Percentiles rank a stretch among this genome's conserved stretches.
phyloP scores from a whole-genome alignment of 2,888 invertebrate species.

The Flexamia atlantica region DNA sequence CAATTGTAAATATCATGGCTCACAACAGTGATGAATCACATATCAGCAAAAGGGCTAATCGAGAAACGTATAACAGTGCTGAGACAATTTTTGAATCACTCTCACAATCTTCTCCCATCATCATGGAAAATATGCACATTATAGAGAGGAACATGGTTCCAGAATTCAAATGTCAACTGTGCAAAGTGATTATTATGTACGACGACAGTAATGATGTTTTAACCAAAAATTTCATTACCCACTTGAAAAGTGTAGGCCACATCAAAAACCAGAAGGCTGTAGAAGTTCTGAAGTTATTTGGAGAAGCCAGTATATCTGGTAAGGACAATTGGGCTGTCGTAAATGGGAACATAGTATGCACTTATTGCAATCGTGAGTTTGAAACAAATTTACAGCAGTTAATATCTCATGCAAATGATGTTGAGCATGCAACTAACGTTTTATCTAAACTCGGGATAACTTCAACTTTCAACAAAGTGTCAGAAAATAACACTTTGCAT shows the following conservation, averaged over 20 bases:
- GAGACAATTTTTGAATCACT: background rate
- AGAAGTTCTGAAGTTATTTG: constrained; percentile 8
- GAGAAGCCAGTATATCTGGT: constrained; percentile 22
- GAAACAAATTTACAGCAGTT: constrained; percentile 32
- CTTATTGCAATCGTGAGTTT: constrained; percentile 6
- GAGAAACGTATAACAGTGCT: background rate
- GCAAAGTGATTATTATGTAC: background rate
- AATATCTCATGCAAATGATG: constrained; percentile 33
- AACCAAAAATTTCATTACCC: constrained; percentile 9
- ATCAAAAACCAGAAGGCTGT: constrained; percentile 26
- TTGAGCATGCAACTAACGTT: constrained; percentile 42
- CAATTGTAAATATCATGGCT: constrained; percentile 42
- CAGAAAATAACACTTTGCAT: constrained; percentile 16
- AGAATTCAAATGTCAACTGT: constrained; percentile 29
- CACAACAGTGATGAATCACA: constrained; percentile 30
- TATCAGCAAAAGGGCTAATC: background rate
- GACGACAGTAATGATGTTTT: background rate
- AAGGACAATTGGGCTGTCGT: constrained; percentile 15
- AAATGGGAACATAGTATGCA: constrained; percentile 47
- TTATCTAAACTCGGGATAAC: background rate
- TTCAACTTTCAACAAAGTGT: constrained; percentile 27
- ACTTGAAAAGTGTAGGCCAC: constrained; percentile 23
- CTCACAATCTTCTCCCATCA: background rate
- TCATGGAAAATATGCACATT: constrained; percentile 3
- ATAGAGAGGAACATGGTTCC: constrained; percentile 34